Conservation (phyloP, 2,888 invertebrate species). For the Lordiphosa andalusiaca region DNA sequence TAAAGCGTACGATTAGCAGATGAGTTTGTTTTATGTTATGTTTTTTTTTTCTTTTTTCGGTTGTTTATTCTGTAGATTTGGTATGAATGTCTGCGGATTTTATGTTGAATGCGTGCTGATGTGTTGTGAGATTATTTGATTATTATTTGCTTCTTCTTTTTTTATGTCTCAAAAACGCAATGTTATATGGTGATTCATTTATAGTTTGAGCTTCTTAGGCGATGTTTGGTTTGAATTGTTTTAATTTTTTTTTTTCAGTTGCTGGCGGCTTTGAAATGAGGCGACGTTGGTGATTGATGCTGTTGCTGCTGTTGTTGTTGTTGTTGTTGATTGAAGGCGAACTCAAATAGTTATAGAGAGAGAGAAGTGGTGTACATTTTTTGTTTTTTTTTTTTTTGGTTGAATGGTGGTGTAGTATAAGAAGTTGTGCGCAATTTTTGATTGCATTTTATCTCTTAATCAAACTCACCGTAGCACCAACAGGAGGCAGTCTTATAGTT, state of each 20-base stretch:
- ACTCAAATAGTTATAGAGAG: conserved; percentile 33
- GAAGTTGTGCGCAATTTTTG: conserved; percentile 68
- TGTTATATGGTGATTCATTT: conserved; percentile 39
- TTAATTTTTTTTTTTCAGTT: conserved; percentile 26
- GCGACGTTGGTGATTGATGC: conserved; percentile 59
- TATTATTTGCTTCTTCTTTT: conserved; percentile 34
- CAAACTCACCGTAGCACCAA: conserved; percentile 81
- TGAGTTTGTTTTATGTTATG: conserved; percentile 26
- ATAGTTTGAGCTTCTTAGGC: conserved; percentile 36
- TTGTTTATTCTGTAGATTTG: conserved; percentile 16
- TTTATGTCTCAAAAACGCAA: conserved; percentile 37
- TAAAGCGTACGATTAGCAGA: conserved; percentile 41
- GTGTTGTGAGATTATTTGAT: conserved; percentile 29
- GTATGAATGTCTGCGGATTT: conserved; percentile 28
- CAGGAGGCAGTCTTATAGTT: conserved; percentile 76
- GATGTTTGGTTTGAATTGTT: conserved; percentile 25
- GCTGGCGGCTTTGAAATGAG: conserved; percentile 48
- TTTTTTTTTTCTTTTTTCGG: conserved; percentile 11
- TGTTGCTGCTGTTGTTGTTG: conserved; percentile 42
- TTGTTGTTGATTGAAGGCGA: conserved; percentile 42
- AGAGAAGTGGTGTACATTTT: conserved; percentile 36
- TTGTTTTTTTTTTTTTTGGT: conserved; percentile 34
- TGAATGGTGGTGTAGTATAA: conserved; percentile 50
- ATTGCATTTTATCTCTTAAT: conserved; percentile 54
- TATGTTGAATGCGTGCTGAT: conserved; percentile 22